phyloP scores from a whole-genome alignment of 1,140 invertebrate species.

The Palaemon carinicauda region DNA sequence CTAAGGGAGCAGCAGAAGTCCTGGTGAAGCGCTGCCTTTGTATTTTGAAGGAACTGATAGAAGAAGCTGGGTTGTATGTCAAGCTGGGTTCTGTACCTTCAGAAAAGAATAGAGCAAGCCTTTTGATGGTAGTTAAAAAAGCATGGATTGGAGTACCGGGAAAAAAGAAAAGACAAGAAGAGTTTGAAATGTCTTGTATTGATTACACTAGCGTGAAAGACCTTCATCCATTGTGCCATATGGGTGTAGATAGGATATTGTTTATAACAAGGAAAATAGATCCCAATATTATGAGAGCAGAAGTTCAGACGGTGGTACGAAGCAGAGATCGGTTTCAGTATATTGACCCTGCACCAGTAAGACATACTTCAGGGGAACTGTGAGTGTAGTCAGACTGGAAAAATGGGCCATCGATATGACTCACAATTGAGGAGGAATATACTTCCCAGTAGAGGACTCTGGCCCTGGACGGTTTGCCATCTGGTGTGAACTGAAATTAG shows the following conservation, averaged over 20 bases:
- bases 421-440: background rate
- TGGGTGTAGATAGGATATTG: background rate
- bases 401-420: constrained; percentile 6
- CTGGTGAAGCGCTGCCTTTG: background rate
- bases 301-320: no score
- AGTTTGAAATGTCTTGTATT: background rate
- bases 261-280: background rate
- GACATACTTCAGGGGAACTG: background rate
- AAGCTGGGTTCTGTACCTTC: background rate
- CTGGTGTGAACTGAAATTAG: background rate
- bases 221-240: background rate
- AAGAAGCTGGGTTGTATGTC: no score
- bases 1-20: background rate
- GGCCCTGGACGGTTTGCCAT: no score
- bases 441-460: background rate
- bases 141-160: background rate
- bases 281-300: no score
- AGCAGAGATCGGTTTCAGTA: no score
- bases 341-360: background rate
- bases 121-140: constrained; percentile 9
- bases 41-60: background rate
- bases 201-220: background rate
- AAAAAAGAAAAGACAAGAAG: background rate
- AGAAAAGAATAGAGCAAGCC: constrained; percentile 1
- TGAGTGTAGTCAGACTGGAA: background rate